Conservation (phyloP, 2,888 invertebrate genomes). For the Drosophila setosimentum region DNA sequence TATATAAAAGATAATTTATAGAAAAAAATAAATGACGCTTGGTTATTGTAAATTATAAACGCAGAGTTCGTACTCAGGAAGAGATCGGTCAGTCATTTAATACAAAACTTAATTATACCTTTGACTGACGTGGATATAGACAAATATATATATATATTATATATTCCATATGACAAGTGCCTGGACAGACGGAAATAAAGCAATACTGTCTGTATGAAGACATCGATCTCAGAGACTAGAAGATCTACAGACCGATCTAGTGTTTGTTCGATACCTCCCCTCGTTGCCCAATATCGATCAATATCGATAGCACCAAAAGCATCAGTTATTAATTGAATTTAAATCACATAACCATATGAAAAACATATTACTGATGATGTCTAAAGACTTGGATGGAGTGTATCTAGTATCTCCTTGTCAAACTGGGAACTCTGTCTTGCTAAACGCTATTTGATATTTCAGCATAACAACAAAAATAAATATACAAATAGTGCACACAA, state of each 20-base stretch:
- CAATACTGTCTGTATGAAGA: too few relatives aligned
- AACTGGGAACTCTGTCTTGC: not conserved
- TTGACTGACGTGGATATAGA: not conserved
- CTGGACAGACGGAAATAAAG: too few relatives aligned
- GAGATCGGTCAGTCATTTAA: not conserved
- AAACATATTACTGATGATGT: not conserved
- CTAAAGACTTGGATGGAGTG: not conserved
- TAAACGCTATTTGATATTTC: too few relatives aligned
- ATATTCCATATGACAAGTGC: not conserved
- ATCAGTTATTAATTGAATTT: not conserved
- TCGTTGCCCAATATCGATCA: not conserved
- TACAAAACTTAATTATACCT: not conserved
- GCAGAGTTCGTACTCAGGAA: not conserved
- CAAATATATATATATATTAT: not conserved
- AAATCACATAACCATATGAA: not conserved
- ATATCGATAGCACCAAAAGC: not conserved
- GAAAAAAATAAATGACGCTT: not conserved
- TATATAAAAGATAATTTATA: not conserved
- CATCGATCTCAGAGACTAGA: not conserved
- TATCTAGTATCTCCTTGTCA: not conserved
- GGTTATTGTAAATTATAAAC: not conserved
- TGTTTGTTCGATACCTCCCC: not conserved
- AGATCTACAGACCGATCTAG: not conserved
- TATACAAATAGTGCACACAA: not conserved
- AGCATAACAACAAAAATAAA: not conserved